Evolutionary conservation across 2,888 invertebrate species (phyloP).

Genomic region (Galeopsomyia nigrocyanea): DNA sequence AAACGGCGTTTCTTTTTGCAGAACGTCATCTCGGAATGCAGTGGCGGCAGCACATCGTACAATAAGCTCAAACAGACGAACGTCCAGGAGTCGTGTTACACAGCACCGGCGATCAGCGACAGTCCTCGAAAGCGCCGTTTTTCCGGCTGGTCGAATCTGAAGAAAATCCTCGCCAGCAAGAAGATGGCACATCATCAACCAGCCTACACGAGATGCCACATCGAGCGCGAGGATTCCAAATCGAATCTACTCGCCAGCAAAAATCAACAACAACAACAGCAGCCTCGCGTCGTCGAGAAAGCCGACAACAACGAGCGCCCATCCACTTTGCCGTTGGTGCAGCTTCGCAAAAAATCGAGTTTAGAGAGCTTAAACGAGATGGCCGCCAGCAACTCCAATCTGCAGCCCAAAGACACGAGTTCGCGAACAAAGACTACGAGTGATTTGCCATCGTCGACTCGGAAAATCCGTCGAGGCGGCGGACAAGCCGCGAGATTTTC

Average conservation of each 20-base stretch:
- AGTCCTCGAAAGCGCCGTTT: slow-evolving; percentile 60
- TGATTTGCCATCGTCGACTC: slow-evolving; percentile 83
- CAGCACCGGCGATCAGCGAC: slow-evolving; percentile 45
- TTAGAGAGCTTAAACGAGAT: slow-evolving; percentile 83
- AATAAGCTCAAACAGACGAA: slow-evolving; percentile 70
- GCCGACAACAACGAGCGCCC: slow-evolving; percentile 18
- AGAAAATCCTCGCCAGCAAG: slow-evolving; percentile 67
- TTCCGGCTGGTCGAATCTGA: slow-evolving; percentile 71
- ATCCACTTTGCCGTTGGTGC: slow-evolving; percentile 57
- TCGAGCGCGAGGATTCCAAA: slow-evolving; percentile 63
- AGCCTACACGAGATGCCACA: slow-evolving; percentile 60
- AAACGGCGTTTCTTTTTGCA: slow-evolving; percentile 61
- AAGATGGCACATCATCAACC: slow-evolving; percentile 54
- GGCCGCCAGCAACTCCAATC: slow-evolving; percentile 78
- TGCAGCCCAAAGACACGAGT: slow-evolving; percentile 78
- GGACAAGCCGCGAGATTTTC: slow-evolving; percentile 78
- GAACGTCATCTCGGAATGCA: slow-evolving; percentile 75
- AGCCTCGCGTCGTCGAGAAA: slow-evolving; percentile 60
- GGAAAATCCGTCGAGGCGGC: slow-evolving; percentile 75
- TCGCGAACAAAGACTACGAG: slow-evolving; percentile 86
- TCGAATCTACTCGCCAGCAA: slow-evolving; percentile 61
- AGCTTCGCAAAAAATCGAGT: slow-evolving; percentile 67
- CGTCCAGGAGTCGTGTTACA: slow-evolving; percentile 64
- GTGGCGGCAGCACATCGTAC: slow-evolving; percentile 48
- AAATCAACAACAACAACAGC: slow-evolving; percentile 23